phyloP scores from a whole-genome alignment of 2,888 invertebrate genomes.

The Conomelus anceps region DNA sequence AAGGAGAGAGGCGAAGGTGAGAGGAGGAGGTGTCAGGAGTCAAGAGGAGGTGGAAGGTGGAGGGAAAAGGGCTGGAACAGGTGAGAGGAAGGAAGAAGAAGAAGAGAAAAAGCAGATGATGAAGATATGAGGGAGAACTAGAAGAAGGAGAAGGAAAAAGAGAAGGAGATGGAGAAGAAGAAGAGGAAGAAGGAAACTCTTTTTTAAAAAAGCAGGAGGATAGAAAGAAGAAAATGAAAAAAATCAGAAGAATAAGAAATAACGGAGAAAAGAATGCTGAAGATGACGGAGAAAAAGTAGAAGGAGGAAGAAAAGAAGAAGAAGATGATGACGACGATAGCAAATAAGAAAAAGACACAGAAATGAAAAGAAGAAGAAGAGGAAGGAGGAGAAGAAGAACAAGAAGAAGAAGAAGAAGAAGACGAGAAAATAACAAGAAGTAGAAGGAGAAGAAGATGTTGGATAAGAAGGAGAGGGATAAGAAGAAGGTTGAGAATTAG shows the following conservation, averaged over 20 bases:
- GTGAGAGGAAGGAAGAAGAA: neutral
- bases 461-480: neutral
- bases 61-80: neutral
- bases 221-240: neutral
- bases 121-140: too few relatives aligned
- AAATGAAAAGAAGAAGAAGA: neutral
- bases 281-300: neutral
- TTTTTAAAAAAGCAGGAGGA: neutral
- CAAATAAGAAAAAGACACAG: neutral
- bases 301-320: neutral
- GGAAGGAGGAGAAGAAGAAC: neutral
- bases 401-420: neutral
- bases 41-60: neutral
- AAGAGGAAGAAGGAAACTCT: neutral
- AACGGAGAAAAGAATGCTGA: neutral
- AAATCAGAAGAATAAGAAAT: too few relatives aligned
- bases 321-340: neutral
- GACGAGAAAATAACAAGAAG: neutral
- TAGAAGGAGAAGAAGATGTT: neutral
- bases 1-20: conserved; percentile 22
- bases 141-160: conserved; percentile 3
- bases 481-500: neutral
- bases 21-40: conserved; percentile 1
- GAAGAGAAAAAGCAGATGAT: too few relatives aligned
- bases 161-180: neutral